These are phyloP conservation scores for Lithodes maja DNA, from an alignment of 2,888 invertebrate genomes.

Conservation along the genomic window DNA sequence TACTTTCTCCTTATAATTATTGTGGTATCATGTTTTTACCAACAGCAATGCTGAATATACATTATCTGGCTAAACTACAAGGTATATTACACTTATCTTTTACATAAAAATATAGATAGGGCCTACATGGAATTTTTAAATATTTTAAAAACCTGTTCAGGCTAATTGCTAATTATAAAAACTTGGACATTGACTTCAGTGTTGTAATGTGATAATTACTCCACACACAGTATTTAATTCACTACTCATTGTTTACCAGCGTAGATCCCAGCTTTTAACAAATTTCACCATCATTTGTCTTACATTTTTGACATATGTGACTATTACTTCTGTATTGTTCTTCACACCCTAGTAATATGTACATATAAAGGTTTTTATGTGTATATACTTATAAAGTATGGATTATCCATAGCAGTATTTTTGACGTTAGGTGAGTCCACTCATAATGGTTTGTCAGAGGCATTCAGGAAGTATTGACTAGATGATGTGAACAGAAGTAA, in stretches of 20 bases:
- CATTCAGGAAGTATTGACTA: not conserved
- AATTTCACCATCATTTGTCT: not conserved
- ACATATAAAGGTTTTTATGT: constrained; percentile 20
- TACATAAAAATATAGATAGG: no score
- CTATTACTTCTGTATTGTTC: not conserved
- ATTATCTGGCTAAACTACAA: no score
- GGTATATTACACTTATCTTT: no score
- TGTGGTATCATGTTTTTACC: no score
- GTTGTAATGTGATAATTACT: no score
- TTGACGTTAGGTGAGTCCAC: not conserved
- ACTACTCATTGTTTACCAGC: not conserved
- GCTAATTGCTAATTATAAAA: no score
- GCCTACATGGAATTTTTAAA: no score
- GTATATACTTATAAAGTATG: not conserved
- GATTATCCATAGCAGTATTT: not conserved
- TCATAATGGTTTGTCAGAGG: not conserved
- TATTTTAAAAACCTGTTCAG: no score
- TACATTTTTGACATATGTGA: not conserved
- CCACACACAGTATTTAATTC: not conserved
- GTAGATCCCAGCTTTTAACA: not conserved
- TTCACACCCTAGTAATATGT: not conserved
- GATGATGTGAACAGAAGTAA: not conserved
- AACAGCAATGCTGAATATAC: no score
- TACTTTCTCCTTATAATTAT: no score
- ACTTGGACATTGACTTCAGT: no score